Evolutionary conservation across 1,140 invertebrate species (phyloP).

Genomic region (Agraylea sexmaculata): DNA sequence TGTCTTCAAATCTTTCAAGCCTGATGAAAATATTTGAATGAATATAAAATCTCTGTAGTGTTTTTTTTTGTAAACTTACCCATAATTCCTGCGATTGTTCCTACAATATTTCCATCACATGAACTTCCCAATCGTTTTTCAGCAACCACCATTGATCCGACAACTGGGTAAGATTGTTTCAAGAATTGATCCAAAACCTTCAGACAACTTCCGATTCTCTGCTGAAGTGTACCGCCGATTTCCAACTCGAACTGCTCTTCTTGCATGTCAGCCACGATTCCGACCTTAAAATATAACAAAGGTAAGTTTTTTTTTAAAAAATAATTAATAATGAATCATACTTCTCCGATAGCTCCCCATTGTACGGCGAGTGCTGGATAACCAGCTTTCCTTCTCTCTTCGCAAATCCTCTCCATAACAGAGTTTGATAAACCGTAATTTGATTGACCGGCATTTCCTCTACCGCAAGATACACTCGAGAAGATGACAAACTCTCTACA

Average conservation of each 20-base stretch:
- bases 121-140: constrained; percentile 49
- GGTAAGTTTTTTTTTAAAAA: neutral
- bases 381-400: constrained; percentile 42
- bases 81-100: constrained; percentile 53
- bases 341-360: constrained; percentile 61
- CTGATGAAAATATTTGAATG: too few species aligned
- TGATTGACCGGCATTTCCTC: constrained; percentile 79
- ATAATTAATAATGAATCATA: constrained; percentile 23
- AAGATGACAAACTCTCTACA: constrained; percentile 61
- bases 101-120: constrained; percentile 47
- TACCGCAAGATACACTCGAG: constrained; percentile 78
- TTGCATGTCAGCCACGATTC: constrained; percentile 68
- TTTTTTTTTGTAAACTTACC: constrained; percentile 26
- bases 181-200: constrained; percentile 56
- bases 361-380: constrained; percentile 55
- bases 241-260: constrained; percentile 65
- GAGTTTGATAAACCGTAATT: constrained; percentile 76
- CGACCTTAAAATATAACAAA: constrained; percentile 34
- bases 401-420: constrained; percentile 61
- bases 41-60: neutral
- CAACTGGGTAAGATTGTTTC: constrained; percentile 47
- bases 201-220: constrained; percentile 70
- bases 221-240: constrained; percentile 72
- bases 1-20: constrained; percentile 38
- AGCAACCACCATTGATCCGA: constrained; percentile 68